These are phyloP conservation scores for Peromyscus aztecus DNA, from an alignment of 2,797 vertebrate species.

Conservation along the genomic window DNA sequence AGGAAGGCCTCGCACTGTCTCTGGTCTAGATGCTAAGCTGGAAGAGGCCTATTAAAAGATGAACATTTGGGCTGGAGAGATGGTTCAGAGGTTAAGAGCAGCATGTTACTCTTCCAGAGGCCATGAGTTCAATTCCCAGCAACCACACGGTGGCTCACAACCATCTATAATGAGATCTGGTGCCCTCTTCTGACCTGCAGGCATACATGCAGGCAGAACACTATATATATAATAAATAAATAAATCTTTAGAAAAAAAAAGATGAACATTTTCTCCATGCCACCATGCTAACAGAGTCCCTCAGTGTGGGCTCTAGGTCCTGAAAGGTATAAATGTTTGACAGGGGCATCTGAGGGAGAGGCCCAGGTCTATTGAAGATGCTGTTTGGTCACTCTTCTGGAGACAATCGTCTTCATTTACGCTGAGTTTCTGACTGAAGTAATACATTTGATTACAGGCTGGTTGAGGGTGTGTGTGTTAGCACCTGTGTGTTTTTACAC, in stretches of 20 bases:
- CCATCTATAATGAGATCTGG: too few relatives aligned
- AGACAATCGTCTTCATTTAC: too few relatives aligned
- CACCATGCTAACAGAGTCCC: not conserved
- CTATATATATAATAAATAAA: too few relatives aligned
- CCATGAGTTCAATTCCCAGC: too few relatives aligned
- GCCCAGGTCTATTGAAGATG: fast-evolving
- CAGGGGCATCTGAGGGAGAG: too few relatives aligned
- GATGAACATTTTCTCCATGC: not conserved
- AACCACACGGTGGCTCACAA: too few relatives aligned
- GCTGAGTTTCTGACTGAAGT: not conserved
- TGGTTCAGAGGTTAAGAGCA: too few relatives aligned
- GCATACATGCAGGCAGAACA: too few relatives aligned
- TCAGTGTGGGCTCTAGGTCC: fast-evolving
- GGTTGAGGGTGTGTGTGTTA: not conserved
- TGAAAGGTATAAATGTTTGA: fast-evolving
- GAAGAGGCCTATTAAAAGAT: not conserved
- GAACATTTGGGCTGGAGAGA: too few relatives aligned
- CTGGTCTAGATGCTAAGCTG: not conserved
- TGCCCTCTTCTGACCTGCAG: too few relatives aligned
- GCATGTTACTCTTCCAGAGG: too few relatives aligned
- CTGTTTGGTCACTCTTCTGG: fast-evolving
- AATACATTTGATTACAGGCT: not conserved
- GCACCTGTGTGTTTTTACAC: not conserved
- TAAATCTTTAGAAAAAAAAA: too few relatives aligned
- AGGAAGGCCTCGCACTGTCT: not conserved